Evolutionary conservation across 2,888 invertebrate genomes (phyloP), one percentile per base, ranked within the genome.

Genomic region (Xestobium rufovillosum): DNA sequence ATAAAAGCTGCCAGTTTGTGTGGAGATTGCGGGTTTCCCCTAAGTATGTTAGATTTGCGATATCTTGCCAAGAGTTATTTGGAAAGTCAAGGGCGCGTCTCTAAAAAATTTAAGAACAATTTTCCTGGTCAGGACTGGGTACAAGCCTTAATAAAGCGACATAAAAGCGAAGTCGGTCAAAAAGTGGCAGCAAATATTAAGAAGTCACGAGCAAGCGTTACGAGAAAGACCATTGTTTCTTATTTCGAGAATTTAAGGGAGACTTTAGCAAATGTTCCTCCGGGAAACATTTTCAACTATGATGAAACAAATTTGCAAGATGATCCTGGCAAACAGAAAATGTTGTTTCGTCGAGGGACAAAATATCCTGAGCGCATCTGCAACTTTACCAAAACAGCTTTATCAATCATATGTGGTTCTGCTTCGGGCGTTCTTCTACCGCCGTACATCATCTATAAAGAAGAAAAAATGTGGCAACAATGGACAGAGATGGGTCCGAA

Each of bases 401-500:
- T 32, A 14, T 39, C 53, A 8, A 37, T 61, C n/a, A 47, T 60
- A 36, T 46, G 52, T 27, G 55, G 51, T 14, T 48, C 45, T 35
- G 57, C 58, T 14, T 38, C 33, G 23, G 59, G 61, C 6, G 39
- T 44, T 27, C 36, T 59, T 9, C 44, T 60, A 8, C 56, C 59
- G 10, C 55, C 52, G n/a, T 58, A 55, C 43, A 48, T 58, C 10
- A 49, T 48, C 14, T 56, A 56, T 38, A 61, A 59, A 39, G 42
- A 56, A 3, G 48, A 55, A 37, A 39, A 55, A 14, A 10, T 62
- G 26, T 56, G 48, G 45, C 39, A 49, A 43, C 37, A 48, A 14
- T 59, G 59, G 59, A 48, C 44, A 8, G 43, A 45, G 42, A 51
- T 53, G 14, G 63, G 62, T 8, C 61, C 55, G 41, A 60, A 55